phyloP scores from a whole-genome alignment of 1,140 invertebrate species.

The Nebria ingens region DNA sequence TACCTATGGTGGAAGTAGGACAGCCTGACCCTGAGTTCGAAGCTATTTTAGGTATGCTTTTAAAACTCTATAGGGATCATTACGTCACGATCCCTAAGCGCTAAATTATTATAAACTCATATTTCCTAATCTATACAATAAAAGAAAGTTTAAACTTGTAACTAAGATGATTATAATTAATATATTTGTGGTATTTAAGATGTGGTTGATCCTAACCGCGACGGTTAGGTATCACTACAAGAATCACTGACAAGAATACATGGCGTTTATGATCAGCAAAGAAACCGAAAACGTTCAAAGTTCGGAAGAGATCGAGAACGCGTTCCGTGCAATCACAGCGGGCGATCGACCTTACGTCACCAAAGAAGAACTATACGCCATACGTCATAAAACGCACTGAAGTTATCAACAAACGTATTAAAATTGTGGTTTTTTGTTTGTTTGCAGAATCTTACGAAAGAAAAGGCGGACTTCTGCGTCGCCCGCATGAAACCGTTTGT shows the following conservation, averaged over 20 bases:
- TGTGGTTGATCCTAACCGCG: slow-evolving; percentile 83
- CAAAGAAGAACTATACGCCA: slow-evolving; percentile 95
- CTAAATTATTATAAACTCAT: neutral
- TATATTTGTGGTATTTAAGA: slow-evolving; percentile 37
- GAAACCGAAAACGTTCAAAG: slow-evolving; percentile 99
- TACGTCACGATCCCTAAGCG: neutral
- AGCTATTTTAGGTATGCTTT: slow-evolving; percentile 71
- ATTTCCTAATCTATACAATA: neutral
- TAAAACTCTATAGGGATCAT: neutral
- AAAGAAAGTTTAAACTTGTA: neutral
- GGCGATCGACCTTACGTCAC: slow-evolving; percentile 96
- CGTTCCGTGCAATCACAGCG: slow-evolving; percentile 95
- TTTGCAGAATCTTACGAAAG: slow-evolving; percentile 93
- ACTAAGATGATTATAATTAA: slow-evolving; percentile 13
- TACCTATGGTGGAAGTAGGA: slow-evolving; percentile 99
- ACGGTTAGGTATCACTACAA: slow-evolving; percentile 94
- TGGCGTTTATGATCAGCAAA: slow-evolving; percentile 99
- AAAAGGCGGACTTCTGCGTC: slow-evolving; percentile 99
- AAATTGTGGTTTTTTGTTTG: too few species aligned
- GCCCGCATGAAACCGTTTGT: slow-evolving; percentile 93
- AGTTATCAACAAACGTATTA: too few species aligned
- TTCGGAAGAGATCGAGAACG: slow-evolving; percentile 98
- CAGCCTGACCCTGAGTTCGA: slow-evolving; percentile 98
- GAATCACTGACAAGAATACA: slow-evolving; percentile 99
- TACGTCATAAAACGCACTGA: too few species aligned